Conservation (phyloP, 2,888 invertebrate species). For the Tetranychus truncatus region DNA sequence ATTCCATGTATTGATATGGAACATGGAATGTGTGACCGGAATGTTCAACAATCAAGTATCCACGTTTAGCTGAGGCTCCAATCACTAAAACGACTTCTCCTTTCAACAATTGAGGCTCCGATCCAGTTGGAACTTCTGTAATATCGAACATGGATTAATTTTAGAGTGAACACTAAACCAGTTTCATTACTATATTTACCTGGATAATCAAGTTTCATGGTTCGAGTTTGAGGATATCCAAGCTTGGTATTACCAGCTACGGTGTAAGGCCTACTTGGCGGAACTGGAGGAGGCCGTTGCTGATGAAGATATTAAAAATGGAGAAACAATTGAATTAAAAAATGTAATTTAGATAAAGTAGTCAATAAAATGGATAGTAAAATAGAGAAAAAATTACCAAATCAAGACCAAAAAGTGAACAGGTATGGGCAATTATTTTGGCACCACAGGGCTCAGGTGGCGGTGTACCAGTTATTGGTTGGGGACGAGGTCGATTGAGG, state of each 20-base stretch:
- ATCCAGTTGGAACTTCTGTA: constrained; percentile 3
- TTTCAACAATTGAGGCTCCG: constrained; percentile 41
- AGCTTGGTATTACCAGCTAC: constrained; percentile 73
- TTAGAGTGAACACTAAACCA: too few species aligned
- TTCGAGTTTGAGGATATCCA: constrained; percentile 74
- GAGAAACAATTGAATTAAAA: background rate
- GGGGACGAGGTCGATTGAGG: constrained; percentile 49
- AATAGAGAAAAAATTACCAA: constrained; percentile 41
- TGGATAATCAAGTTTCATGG: constrained; percentile 73
- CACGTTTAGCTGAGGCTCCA: constrained; percentile 64
- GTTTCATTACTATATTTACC: too few species aligned
- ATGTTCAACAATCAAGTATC: constrained; percentile 69
- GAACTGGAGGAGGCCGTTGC: constrained; percentile 79
- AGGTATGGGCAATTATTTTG: constrained; percentile 71
- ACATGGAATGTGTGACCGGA: constrained; percentile 53
- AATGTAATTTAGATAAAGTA: background rate
- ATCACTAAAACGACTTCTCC: constrained; percentile 72
- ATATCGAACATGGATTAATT: background rate
- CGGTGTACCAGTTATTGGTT: constrained; percentile 69
- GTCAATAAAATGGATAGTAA: background rate
- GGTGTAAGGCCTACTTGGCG: constrained; percentile 72
- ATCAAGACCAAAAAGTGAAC: constrained; percentile 71
- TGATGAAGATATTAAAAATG: constrained; percentile 30
- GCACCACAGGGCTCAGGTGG: constrained; percentile 74
- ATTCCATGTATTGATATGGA: constrained; percentile 62